A percentile compares a stretch with the other conserved stretches of the same genome.
These are phyloP conservation scores for Pollenia labialis DNA, from an alignment of 2,888 invertebrate genomes.

Conservation along the genomic window DNA sequence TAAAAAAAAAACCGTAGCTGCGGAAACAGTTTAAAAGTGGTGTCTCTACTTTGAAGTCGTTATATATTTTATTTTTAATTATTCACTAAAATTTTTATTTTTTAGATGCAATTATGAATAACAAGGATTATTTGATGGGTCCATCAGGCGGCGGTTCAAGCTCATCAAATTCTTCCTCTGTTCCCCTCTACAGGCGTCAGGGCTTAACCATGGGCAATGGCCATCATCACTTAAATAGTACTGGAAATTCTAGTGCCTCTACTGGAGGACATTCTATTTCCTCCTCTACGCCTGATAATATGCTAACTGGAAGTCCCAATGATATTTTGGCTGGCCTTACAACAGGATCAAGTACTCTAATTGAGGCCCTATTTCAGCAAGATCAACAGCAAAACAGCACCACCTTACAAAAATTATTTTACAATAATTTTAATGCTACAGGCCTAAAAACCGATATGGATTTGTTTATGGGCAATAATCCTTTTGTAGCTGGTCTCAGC, in stretches of 20 bases:
- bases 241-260: slow-evolving; percentile 75
- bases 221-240: slow-evolving; percentile 55
- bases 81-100: neutral
- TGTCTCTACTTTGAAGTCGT: too few species aligned
- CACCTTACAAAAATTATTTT: slow-evolving; percentile 77
- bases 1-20: too few species aligned
- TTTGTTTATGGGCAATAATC: slow-evolving; percentile 77
- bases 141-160: slow-evolving; percentile 69
- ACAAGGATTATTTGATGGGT: slow-evolving; percentile 76
- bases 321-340: slow-evolving; percentile 77
- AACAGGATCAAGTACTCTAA: slow-evolving; percentile 79
- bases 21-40: too few species aligned
- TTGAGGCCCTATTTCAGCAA: slow-evolving; percentile 82
- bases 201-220: slow-evolving; percentile 81
- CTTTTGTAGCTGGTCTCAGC: slow-evolving; percentile 59
- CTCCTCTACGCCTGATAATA: slow-evolving; percentile 78
- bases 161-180: slow-evolving; percentile 79
- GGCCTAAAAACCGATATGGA: slow-evolving; percentile 79
- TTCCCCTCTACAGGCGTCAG: slow-evolving; percentile 85
- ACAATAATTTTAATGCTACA: slow-evolving; percentile 79
- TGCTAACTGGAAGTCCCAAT: slow-evolving; percentile 76
- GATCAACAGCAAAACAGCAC: slow-evolving; percentile 73
- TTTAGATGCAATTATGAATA: slow-evolving; percentile 75
- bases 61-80: neutral
- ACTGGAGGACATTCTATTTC: slow-evolving; percentile 77